phyloP scores from a whole-genome alignment of 2,888 invertebrate genomes.

The Acleris cristana region DNA sequence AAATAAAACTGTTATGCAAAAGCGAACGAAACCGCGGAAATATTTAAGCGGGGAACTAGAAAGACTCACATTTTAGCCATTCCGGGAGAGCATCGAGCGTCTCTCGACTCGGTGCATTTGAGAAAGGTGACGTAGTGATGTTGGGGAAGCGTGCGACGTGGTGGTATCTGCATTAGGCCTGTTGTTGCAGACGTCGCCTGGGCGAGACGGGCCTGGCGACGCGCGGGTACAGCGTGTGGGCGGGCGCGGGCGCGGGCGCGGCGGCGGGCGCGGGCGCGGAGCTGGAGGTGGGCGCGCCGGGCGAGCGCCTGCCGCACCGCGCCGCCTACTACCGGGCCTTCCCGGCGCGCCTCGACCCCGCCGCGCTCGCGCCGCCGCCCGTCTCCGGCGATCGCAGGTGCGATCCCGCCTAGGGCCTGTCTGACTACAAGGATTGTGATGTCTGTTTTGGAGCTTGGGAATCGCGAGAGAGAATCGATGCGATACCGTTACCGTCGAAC shows the following conservation, averaged over 20 bases:
- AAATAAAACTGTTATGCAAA: too few species aligned
- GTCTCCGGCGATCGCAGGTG: slow-evolving; percentile 74
- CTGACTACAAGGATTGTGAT: background rate
- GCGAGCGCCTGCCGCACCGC: slow-evolving; percentile 89
- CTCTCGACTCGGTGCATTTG: too few species aligned
- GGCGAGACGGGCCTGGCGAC: slow-evolving; percentile 73
- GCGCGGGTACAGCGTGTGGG: slow-evolving; percentile 77
- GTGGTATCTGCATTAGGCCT: slow-evolving; percentile 28
- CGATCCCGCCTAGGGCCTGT: slow-evolving; percentile 42
- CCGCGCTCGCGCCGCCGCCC: slow-evolving; percentile 71
- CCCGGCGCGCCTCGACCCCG: slow-evolving; percentile 92
- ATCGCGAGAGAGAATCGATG: slow-evolving; percentile 20
- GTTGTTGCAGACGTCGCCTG: slow-evolving; percentile 70
- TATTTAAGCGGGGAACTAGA: too few species aligned
- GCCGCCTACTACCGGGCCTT: slow-evolving; percentile 91
- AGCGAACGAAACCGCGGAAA: too few species aligned
- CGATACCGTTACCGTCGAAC: slow-evolving; percentile 1
- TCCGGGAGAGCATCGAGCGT: too few species aligned
- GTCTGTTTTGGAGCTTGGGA: background rate
- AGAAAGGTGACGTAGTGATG: too few species aligned
- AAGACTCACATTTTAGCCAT: too few species aligned
- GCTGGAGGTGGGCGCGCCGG: slow-evolving; percentile 92
- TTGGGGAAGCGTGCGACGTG: too few species aligned
- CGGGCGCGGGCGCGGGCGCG: slow-evolving; percentile 83
- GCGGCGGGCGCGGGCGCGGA: slow-evolving; percentile 84